Evolutionary conservation across 2,888 invertebrate species (phyloP).

Genomic region (Conops quadrifasciatus): DNA sequence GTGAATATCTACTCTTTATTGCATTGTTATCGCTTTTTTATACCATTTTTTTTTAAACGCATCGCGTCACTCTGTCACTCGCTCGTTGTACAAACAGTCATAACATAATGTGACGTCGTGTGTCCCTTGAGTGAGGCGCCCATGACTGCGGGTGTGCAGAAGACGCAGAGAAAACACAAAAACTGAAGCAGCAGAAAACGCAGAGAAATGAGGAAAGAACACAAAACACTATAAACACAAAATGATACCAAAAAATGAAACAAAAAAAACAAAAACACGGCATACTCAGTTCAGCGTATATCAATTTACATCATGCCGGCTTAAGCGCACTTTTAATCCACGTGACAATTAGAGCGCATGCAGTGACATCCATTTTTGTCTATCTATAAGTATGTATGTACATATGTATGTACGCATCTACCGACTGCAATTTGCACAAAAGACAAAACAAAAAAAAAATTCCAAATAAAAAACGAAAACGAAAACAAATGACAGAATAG

Average conservation of each 20-base stretch:
- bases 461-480: neutral
- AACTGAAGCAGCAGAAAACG: too few relatives aligned
- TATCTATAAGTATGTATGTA: neutral
- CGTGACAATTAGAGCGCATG: conserved; percentile 32
- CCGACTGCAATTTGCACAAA: too few relatives aligned
- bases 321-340: conserved; percentile 24
- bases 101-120: too few relatives aligned
- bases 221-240: neutral
- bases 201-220: neutral
- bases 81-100: too few relatives aligned
- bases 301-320: conserved; percentile 22
- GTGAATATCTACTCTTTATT: too few relatives aligned
- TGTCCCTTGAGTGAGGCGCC: too few relatives aligned
- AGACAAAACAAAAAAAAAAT: neutral
- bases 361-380: conserved; percentile 21
- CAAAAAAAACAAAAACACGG: neutral
- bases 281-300: neutral
- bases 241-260: neutral
- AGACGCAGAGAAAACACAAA: too few relatives aligned
- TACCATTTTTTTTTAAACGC: too few relatives aligned
- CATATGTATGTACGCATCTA: neutral
- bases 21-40: too few relatives aligned
- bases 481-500: neutral
- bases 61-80: too few relatives aligned
- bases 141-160: too few relatives aligned